Conservation (phyloP, 1,140 invertebrate genomes). For the Ceratosolen fusciceps region DNA sequence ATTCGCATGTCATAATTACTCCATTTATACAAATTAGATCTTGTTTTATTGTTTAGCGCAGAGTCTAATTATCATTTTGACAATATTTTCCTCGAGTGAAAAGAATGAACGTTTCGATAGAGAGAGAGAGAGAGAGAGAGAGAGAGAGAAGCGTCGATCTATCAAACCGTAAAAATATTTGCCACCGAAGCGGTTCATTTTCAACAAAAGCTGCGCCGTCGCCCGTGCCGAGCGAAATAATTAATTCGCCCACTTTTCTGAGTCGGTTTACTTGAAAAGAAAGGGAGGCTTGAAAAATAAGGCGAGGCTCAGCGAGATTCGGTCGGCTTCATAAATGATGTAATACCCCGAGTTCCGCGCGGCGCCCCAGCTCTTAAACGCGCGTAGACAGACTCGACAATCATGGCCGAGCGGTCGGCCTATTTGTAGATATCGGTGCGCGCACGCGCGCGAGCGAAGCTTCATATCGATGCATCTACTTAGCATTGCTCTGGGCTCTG, state of each 20-base stretch:
- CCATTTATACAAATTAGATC: no score
- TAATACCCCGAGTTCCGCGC: constrained; percentile 8
- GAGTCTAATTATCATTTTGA: no score
- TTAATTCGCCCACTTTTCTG: constrained; percentile 44
- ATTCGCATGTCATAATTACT: no score
- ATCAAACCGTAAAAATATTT: constrained; percentile 8
- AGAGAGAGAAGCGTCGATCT: not conserved
- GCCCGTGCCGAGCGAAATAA: constrained; percentile 18
- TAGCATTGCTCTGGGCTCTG: not conserved
- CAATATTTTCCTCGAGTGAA: not conserved
- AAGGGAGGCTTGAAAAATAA: constrained; percentile 49
- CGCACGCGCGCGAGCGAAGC: not conserved
- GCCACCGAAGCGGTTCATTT: constrained; percentile 14
- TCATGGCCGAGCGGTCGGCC: constrained; percentile 30
- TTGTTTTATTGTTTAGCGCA: no score
- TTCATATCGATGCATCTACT: not conserved
- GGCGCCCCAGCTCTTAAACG: not conserved
- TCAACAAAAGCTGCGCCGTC: constrained; percentile 15
- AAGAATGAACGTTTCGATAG: not conserved
- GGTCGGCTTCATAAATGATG: constrained; percentile 46
- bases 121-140: no score
- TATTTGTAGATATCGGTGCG: constrained; percentile 29
- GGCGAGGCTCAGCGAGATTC: constrained; percentile 44
- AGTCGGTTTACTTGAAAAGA: constrained; percentile 49
- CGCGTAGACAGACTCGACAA: constrained; percentile 42